Percentiles rank a stretch among this genome's conserved stretches.
These are phyloP conservation scores for Corythucha ciliata DNA, from an alignment of 2,888 invertebrate genomes.

Conservation along the genomic window DNA sequence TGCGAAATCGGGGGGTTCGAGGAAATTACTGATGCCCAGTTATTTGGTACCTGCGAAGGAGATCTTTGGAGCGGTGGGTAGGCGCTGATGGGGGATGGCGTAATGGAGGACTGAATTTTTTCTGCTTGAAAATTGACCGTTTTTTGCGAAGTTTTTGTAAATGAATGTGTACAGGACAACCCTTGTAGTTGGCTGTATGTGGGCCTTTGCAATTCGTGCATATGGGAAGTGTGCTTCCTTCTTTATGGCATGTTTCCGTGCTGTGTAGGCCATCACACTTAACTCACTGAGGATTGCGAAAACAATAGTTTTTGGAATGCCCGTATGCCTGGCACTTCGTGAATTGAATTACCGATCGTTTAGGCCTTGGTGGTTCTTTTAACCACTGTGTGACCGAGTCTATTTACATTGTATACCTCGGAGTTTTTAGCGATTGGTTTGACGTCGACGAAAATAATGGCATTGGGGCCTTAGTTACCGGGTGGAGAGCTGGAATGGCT, in stretches of 20 bases:
- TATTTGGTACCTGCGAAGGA: too few relatives aligned
- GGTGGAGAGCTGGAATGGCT: neutral
- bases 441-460: neutral
- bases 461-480: neutral
- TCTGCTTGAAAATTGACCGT: too few relatives aligned
- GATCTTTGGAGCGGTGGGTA: too few relatives aligned
- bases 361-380: too few relatives aligned
- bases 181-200: neutral
- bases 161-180: neutral
- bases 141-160: too few relatives aligned
- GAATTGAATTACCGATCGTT: neutral
- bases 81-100: too few relatives aligned
- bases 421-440: neutral
- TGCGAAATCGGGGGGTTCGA: too few relatives aligned
- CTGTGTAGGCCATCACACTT: neutral
- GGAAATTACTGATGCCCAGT: too few relatives aligned
- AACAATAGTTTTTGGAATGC: constrained; percentile 1
- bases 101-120: too few relatives aligned
- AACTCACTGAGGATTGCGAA: neutral
- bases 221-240: neutral
- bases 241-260: neutral
- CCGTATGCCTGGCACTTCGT: neutral
- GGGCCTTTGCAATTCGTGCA: neutral
- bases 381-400: neutral
- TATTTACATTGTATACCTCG: neutral